Base-by-base conservation (phyloP, 2,888 invertebrate species). In the Chrysolina haemoptera region DNA sequence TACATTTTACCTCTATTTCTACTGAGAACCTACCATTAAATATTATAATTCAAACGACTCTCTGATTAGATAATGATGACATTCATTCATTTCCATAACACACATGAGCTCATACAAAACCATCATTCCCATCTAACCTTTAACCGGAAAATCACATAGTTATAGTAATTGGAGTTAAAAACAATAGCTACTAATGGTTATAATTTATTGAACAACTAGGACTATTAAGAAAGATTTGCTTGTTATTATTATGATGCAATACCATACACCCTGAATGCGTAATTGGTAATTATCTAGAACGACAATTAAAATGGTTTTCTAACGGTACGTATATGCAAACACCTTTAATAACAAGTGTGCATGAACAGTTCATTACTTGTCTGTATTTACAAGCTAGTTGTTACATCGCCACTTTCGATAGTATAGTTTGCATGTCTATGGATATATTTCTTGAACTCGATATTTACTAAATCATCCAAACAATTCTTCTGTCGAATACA, bases 201-300 rank as follows among this genome's bases (percentile, higher is more conserved):
- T 53, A 68, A 64, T 67, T 70, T 70, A 74, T 67, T 63, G 70
- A 70, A 70, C 66, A 70, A 67, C 62, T 74, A 62, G 50, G 66
- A 55, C 70, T 48, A 70, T 74, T 74, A 62, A 68, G 70, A 67
- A 74, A 74, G 66, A 70, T 70, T 71, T 50, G 55, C 67, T 71
- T 70, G 74, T 62, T 67, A 53, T 66, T 63, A 48, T 65, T 50
- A 50, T 74, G 70, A 74, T 70, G 74, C 63, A 74, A 74, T 74
- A 16, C n/a, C 62, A 68, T 63, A 73, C 59, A 22, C 62, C 53
- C 41, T 73, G 73, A 73, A 73, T 73, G 67, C 62, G 48, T 69
- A 69, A 73, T 66, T 69, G 69, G 55, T 69, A 66, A 73, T 73
- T 73, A 73, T 66, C 41, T 69, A 66, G 69, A 73, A 69, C 73